phyloP scores from a whole-genome alignment of 2,888 invertebrate genomes.

The Fragum fragum region DNA sequence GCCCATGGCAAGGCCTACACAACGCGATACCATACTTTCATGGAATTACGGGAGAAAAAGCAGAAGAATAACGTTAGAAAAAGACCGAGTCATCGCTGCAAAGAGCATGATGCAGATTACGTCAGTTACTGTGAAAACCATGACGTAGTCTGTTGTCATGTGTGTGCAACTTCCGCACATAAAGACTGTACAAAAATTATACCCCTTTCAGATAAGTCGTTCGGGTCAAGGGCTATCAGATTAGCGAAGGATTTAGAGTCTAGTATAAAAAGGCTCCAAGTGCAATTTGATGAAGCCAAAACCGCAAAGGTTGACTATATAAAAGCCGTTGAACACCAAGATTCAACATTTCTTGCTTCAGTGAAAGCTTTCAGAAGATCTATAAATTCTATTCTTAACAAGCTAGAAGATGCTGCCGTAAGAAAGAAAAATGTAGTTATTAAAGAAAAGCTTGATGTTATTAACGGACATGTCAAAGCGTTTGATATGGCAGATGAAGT shows the following conservation, averaged over 20 bases:
- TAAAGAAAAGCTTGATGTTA: conserved; percentile 19
- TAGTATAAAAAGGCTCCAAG: conserved; percentile 40
- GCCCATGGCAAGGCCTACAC: conserved; percentile 28
- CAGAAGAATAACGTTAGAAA: neutral
- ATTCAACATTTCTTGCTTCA: conserved; percentile 26
- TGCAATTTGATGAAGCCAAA: conserved; percentile 41
- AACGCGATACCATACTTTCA: conserved; percentile 32
- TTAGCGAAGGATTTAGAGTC: conserved; percentile 39
- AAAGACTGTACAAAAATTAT: conserved; percentile 36
- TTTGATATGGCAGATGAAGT: conserved; percentile 43
- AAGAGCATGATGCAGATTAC: conserved; percentile 45
- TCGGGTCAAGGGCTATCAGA: conserved; percentile 34
- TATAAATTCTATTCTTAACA: conserved; percentile 39
- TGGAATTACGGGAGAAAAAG: conserved; percentile 17
- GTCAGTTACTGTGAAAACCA: conserved; percentile 54
- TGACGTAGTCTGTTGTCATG: conserved; percentile 51
- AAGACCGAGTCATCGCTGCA: conserved; percentile 25
- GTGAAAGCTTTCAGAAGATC: conserved; percentile 39
- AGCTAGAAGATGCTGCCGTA: conserved; percentile 37
- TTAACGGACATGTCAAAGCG: conserved; percentile 44
- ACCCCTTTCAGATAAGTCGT: conserved; percentile 36
- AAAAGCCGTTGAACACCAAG: conserved; percentile 45
- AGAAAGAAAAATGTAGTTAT: conserved; percentile 27
- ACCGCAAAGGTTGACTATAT: conserved; percentile 39
- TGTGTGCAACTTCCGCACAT: conserved; percentile 49